Percentiles rank a stretch among this genome's conserved stretches.
Conservation (phyloP, 2,113 vertebrate species). For the Gorsachius goisagi region DNA sequence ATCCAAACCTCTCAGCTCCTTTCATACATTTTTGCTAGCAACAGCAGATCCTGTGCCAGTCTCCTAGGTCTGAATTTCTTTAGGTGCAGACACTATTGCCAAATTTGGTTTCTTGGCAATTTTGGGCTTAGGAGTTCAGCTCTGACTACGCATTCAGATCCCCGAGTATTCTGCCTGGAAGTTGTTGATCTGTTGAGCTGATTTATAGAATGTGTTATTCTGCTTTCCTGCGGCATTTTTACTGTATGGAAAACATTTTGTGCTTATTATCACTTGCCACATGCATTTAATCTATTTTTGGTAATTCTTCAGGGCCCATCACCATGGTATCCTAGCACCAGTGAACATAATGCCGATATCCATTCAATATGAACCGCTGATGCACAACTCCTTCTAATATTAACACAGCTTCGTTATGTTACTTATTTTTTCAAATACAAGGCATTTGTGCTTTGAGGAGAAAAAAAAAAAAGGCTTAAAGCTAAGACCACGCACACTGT, state of each 20-base stretch:
- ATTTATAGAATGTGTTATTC: conserved; percentile 31
- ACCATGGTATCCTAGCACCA: conserved; percentile 67
- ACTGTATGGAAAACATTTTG: conserved; percentile 67
- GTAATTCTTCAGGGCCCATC: conserved; percentile 65
- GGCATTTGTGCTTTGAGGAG: background rate
- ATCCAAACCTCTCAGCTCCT: conserved; percentile 38
- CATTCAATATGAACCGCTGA: conserved; percentile 40
- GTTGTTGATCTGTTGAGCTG: conserved; percentile 31
- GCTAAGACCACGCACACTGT: background rate
- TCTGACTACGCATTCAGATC: background rate
- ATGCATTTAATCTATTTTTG: conserved; percentile 70
- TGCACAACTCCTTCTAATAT: conserved; percentile 41
- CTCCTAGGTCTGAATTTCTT: conserved; percentile 22
- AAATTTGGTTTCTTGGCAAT: conserved; percentile 39
- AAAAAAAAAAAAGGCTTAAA: background rate
- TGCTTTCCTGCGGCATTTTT: conserved; percentile 42
- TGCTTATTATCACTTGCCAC: conserved; percentile 68
- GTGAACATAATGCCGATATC: conserved; percentile 38
- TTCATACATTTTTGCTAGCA: conserved; percentile 55
- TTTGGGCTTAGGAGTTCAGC: conserved; percentile 25
- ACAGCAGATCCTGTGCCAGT: conserved; percentile 47
- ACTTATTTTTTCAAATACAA: conserved; percentile 1
- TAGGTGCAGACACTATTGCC: conserved; percentile 41
- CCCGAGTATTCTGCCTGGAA: background rate
- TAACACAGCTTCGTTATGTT: conserved; percentile 17